phyloP scores from a whole-genome alignment of 1,140 invertebrate species.

The Magallana gigas region DNA sequence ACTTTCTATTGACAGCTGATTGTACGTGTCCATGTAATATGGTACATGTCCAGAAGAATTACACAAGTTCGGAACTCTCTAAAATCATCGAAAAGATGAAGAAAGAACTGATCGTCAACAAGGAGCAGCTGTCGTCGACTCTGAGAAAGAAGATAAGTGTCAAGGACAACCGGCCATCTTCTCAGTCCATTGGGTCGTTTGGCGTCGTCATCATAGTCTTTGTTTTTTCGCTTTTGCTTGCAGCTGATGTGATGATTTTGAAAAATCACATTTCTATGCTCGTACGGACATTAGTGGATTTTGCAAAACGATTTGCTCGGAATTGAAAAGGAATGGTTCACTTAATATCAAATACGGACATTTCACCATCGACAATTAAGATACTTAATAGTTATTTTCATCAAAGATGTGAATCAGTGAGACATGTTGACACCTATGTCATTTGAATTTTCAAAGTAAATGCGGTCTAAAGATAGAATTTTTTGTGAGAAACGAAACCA shows the following conservation, averaged over 20 bases:
- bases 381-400: no score
- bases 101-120: conserved; percentile 2
- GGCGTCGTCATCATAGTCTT: conserved; percentile 22
- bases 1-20: background rate
- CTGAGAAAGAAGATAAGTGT: conserved; percentile 21
- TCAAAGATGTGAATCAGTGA: no score
- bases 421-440: no score
- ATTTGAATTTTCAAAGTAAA: no score
- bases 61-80: background rate
- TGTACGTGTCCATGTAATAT: conserved; percentile 14
- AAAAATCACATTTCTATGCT: conserved; percentile 26
- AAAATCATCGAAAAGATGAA: background rate
- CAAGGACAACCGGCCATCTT: background rate
- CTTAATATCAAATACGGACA: background rate
- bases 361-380: background rate
- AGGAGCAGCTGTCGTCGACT: conserved; percentile 1
- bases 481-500: no score
- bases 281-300: background rate
- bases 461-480: no score
- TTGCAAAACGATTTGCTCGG: background rate
- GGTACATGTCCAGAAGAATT: background rate
- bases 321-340: background rate
- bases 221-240: background rate
- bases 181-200: background rate
- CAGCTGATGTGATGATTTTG: background rate